Conservation (phyloP, 2,888 invertebrate genomes). For the Eupeodes luniger region DNA sequence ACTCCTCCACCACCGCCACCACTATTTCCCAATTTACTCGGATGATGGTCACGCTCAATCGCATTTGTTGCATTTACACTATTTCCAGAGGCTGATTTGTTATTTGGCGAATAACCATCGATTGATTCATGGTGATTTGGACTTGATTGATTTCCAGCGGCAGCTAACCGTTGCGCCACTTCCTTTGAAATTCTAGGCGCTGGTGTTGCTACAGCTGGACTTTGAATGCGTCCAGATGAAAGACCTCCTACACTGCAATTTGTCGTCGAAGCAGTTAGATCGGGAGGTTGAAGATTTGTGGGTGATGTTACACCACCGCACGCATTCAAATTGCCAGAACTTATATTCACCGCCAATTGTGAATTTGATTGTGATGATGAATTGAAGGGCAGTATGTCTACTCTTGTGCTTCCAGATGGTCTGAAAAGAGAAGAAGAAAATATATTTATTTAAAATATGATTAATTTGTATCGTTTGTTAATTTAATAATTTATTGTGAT, state of each 20-base stretch:
- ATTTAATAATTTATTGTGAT: too few species aligned
- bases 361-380: slow-evolving; percentile 78
- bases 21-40: slow-evolving; percentile 45
- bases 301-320: slow-evolving; percentile 78
- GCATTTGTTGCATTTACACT: slow-evolving; percentile 28
- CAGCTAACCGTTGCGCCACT: slow-evolving; percentile 81
- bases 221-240: slow-evolving; percentile 80
- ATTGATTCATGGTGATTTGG: slow-evolving; percentile 51
- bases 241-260: slow-evolving; percentile 74
- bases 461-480: too few species aligned
- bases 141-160: slow-evolving; percentile 70
- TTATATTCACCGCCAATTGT: slow-evolving; percentile 70
- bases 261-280: slow-evolving; percentile 73
- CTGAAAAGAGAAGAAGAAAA: slow-evolving; percentile 80
- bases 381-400: slow-evolving; percentile 83
- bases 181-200: slow-evolving; percentile 83
- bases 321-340: slow-evolving; percentile 75
- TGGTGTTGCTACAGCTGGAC: slow-evolving; percentile 82
- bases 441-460: not conserved
- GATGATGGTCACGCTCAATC: slow-evolving; percentile 67
- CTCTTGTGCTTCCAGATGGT: slow-evolving; percentile 85
- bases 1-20: slow-evolving; percentile 13
- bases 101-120: slow-evolving; percentile 68
- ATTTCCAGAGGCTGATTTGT: slow-evolving; percentile 55
- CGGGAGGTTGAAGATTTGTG: slow-evolving; percentile 61